Base-by-base conservation (phyloP, 2,113 vertebrate species). In the Catagonus wagneri region DNA sequence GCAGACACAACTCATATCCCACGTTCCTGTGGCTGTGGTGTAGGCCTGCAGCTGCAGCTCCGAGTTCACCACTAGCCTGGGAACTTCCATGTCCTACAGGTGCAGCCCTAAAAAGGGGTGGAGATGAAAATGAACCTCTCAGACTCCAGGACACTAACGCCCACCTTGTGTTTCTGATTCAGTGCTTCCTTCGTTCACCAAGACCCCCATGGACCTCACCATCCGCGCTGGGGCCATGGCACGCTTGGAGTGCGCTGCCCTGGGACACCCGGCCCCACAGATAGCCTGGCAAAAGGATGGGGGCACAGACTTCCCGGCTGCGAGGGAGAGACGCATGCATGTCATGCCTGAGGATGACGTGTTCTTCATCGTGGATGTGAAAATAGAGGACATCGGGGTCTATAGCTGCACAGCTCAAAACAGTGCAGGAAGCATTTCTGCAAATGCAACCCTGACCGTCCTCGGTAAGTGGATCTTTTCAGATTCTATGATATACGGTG, bases 271-370 rank as follows among this genome's bases (percentile, higher is more conserved):
- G 0, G 98, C 99, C 16, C 99, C 99, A 0, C 99, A 99, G 98
- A 99, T 99, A 19, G 99, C 99, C 85, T 99, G 99, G 99, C 99
- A 99, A 94, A 99, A 99, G 83, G 99, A 99, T 2, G 99, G 99
- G 6, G 99, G 99, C 90, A 99, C 99, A 0, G 99, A 99, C 97
- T 99, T 99, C 95, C 99, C 99, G 0, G 99, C 99, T 0, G 99
- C 99, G 0, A 99, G 99, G 2, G 99, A 99, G 96, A 99, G 99
- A 2, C 99, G 99, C 15, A 99, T 99, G 99, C 99, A 99, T 0
- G 99, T 99, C 20, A 99, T 99, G 99, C 99, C 99, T 0, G 99
- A 99, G 97, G 99, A 99, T 4, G 99, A 99, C 0, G 99, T 99
- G 2, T 99, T 99, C 97, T 99, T 99, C 93, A 99, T 99, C 2